Evolutionary conservation across 2,888 invertebrate genomes (phyloP), one percentile per base, ranked within the genome.

Genomic region (Steinernema hermaphroditum): DNA sequence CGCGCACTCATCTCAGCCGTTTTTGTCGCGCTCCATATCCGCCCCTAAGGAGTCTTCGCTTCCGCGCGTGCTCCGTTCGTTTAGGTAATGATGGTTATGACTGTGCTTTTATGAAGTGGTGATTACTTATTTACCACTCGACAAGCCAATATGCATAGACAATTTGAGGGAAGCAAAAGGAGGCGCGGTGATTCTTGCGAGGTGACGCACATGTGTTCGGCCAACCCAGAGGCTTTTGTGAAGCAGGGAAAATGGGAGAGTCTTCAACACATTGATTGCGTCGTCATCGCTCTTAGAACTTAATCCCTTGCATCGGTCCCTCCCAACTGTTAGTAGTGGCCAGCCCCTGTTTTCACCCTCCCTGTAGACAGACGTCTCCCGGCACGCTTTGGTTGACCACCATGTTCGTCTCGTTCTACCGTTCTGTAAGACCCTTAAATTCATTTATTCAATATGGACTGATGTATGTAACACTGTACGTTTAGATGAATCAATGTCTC

Each of bases 251-350:
- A 50, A 27, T 62, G 62, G 34, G 62, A 62, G 62, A 62, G 62
- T 62, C 32, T 62, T 62, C 62, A 62, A 62, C 62, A 62, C 62
- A 32, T 62, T 62, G 62, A 62, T 62, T 29, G 62, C 34, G 62
- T 62, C 62, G 29, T 9, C 62, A 24, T 62, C 62, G 27, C 29
- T 62, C 62, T 62, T 62, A 62, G 19, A 62, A 62, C 62, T 62
- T 62, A 62, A 62, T 62, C 62, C 62, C 62, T 32, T 62, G 62
- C 16, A 16, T 62, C 62, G 27, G 62, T 34, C 62, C 62, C 62
- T 62, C 62, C 34, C 62, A 62, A 62, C 62, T 29, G 62, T 34
- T 27, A 32, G 54, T 54, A 54, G 62, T 37, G 37, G 37, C 37
- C 37, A 37, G 37, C 37, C 37, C 37, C 4, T 4, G 4, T 4